A percentile compares a stretch with the other conserved stretches of the same genome.
These are phyloP conservation scores for Epizoanthus stellaris DNA, from an alignment of 92 coral and sea anemone genomes.

Conservation along the genomic window DNA sequence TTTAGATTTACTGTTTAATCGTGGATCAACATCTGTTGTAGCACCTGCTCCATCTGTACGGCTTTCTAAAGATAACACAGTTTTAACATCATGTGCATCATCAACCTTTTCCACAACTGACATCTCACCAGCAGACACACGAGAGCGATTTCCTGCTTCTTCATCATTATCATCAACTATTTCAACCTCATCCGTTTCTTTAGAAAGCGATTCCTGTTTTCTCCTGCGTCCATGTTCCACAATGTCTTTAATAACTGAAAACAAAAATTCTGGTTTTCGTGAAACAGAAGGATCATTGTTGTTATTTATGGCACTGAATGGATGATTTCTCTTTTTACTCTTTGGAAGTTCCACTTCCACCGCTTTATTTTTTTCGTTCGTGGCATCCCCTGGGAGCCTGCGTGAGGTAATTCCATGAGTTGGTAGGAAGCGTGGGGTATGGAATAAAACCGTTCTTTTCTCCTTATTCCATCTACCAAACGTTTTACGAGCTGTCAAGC, in stretches of 20 bases:
- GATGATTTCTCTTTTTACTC: neutral
- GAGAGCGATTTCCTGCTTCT: neutral
- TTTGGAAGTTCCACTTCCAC: neutral
- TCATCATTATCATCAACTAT: slow-evolving; percentile 1
- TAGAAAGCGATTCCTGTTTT: neutral
- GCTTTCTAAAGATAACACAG: neutral
- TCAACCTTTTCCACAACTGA: slow-evolving; percentile 27
- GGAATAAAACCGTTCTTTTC: neutral
- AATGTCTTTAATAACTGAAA: neutral
- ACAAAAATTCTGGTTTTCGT: neutral
- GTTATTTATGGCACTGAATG: neutral
- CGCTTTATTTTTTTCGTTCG: neutral
- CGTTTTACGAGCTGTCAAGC: neutral
- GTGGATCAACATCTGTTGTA: neutral
- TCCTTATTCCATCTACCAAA: neutral
- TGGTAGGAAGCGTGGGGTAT: neutral
- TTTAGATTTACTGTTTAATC: neutral
- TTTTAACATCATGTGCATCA: slow-evolving; percentile 16
- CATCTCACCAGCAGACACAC: slow-evolving; percentile 7
- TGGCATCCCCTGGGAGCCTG: neutral
- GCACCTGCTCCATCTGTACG: neutral
- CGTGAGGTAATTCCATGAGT: neutral
- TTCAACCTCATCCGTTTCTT: slow-evolving; percentile 32
- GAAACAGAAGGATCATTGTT: neutral
- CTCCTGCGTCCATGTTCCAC: neutral